A percentile compares a stretch with the other conserved stretches of the same genome.
Evolutionary conservation across 1,140 invertebrate species (phyloP).

Genomic region (Lordiphosa mommai): DNA sequence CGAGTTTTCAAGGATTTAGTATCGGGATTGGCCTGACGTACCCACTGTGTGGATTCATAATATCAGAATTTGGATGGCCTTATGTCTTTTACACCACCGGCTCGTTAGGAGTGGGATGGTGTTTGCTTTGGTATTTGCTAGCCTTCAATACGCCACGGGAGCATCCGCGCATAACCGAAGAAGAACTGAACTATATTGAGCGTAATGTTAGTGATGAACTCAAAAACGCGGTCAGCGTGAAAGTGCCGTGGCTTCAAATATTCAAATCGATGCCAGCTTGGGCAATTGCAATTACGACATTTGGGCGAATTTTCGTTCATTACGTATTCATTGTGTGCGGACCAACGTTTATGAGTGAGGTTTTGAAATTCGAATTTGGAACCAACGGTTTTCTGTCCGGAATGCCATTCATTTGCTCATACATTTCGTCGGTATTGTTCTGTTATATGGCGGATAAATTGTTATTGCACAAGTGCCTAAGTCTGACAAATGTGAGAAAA

Average conservation of each 20-base stretch:
- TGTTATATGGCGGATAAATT: slow-evolving; percentile 86
- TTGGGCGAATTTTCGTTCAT: slow-evolving; percentile 87
- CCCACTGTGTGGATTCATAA: slow-evolving; percentile 86
- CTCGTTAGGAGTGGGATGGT: slow-evolving; percentile 83
- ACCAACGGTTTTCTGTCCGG: slow-evolving; percentile 86
- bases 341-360: slow-evolving; percentile 86
- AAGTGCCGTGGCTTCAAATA: slow-evolving; percentile 88
- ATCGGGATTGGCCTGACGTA: slow-evolving; percentile 87
- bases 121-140: slow-evolving; percentile 86
- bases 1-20: slow-evolving; percentile 88
- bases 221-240: slow-evolving; percentile 64
- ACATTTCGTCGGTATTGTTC: slow-evolving; percentile 85
- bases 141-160: slow-evolving; percentile 87
- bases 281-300: slow-evolving; percentile 88
- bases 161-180: slow-evolving; percentile 87
- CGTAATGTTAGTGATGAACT: slow-evolving; percentile 82
- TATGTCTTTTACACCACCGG: slow-evolving; percentile 87
- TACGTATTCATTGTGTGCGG: slow-evolving; percentile 86
- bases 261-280: slow-evolving; percentile 89
- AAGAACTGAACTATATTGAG: slow-evolving; percentile 87
- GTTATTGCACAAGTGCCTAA: slow-evolving; percentile 82
- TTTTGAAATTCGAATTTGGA: slow-evolving; percentile 85
- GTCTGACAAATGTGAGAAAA: slow-evolving; percentile 84
- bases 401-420: slow-evolving; percentile 85
- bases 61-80: slow-evolving; percentile 85